A percentile compares a stretch with the other conserved stretches of the same genome.
These are phyloP conservation scores for Euwallacea similis DNA, from an alignment of 1,140 invertebrate genomes.

Conservation along the genomic window DNA sequence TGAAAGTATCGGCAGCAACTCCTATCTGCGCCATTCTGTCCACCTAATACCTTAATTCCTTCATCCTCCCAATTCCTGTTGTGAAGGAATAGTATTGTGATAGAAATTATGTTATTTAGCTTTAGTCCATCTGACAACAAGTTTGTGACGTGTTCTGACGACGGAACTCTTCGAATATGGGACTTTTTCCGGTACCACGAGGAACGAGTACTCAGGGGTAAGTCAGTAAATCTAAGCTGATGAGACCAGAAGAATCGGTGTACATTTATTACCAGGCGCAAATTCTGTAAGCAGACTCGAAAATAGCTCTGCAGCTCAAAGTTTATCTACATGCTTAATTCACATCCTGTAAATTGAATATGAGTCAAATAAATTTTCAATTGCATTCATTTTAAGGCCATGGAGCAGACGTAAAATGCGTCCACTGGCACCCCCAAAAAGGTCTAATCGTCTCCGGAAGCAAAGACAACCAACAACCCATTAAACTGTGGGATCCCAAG, in stretches of 20 bases:
- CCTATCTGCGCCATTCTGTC: too few species aligned
- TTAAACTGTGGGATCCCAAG: slow-evolving; percentile 99
- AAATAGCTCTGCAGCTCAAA: not conserved
- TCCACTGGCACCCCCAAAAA: slow-evolving; percentile 99
- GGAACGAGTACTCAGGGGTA: slow-evolving; percentile 92
- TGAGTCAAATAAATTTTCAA: not conserved
- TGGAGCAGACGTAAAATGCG: slow-evolving; percentile 98
- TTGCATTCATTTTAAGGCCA: slow-evolving; percentile 81
- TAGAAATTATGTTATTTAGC: slow-evolving; percentile 63
- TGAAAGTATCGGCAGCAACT: too few species aligned
- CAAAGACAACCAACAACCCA: slow-evolving; percentile 99
- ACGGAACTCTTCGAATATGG: slow-evolving; percentile 97
- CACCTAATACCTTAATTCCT: too few species aligned
- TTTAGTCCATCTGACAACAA: slow-evolving; percentile 99
- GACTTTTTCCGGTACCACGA: slow-evolving; percentile 97
- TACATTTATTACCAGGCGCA: too few species aligned
- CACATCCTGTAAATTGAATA: too few species aligned
- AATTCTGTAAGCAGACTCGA: too few species aligned
- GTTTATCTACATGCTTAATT: not conserved
- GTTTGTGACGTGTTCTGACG: slow-evolving; percentile 98
- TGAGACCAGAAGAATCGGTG: too few species aligned
- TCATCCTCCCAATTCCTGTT: too few species aligned
- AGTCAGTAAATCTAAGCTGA: slow-evolving; percentile 36
- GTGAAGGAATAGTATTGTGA: slow-evolving; percentile 15
- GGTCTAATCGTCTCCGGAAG: slow-evolving; percentile 95